Evolutionary conservation across 2,113 vertebrate species (phyloP).

Genomic region (Trochalopteron elliotii): DNA sequence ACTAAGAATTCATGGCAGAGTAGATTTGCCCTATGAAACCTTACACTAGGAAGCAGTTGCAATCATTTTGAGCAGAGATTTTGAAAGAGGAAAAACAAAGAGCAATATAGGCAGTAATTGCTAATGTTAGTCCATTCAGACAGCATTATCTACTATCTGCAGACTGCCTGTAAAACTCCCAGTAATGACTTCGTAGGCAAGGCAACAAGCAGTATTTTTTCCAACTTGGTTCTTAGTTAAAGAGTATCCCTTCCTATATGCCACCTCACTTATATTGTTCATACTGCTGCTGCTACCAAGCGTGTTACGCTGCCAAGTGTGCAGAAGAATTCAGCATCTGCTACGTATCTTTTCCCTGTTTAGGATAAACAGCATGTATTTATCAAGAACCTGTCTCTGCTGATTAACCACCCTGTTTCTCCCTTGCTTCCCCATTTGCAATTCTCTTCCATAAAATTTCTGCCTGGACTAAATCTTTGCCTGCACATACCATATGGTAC

Average conservation of each 20-base stretch:
- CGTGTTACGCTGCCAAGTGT: background rate
- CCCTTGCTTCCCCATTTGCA: background rate
- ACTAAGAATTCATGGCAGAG: background rate
- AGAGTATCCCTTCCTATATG: background rate
- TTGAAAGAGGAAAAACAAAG: conserved; percentile 12
- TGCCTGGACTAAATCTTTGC: background rate
- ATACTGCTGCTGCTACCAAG: background rate
- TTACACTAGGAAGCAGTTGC: background rate
- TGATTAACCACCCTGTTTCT: background rate
- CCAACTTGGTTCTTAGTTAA: background rate
- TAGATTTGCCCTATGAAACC: background rate
- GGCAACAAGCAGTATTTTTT: conserved; percentile 8
- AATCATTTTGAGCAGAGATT: background rate
- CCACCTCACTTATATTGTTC: background rate
- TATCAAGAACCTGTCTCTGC: background rate
- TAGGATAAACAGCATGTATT: conserved; percentile 30
- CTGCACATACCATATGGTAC: conserved; percentile 15
- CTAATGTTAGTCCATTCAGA: background rate
- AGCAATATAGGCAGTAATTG: background rate
- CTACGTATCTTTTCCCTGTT: background rate
- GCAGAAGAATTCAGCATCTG: conserved; percentile 20
- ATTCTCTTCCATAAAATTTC: background rate
- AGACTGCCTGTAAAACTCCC: background rate
- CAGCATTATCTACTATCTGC: background rate
- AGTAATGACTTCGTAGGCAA: background rate